Conservation (phyloP, 2,888 invertebrate genomes). For the Cephus spinipes region DNA sequence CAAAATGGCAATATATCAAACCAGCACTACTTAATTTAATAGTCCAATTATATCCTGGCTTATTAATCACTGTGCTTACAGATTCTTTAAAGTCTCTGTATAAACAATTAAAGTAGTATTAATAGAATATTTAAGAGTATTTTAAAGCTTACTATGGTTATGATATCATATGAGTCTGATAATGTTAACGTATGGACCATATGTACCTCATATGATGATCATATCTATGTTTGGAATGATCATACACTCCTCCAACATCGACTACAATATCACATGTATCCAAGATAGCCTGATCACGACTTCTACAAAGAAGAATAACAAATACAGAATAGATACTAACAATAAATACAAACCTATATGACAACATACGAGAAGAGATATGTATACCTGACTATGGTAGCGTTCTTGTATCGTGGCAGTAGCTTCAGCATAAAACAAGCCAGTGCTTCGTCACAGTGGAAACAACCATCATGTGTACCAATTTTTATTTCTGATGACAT, state of each 20-base stretch:
- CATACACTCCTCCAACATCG: constrained; percentile 91
- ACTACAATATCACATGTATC: constrained; percentile 92
- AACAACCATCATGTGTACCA: constrained; percentile 84
- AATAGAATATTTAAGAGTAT: neutral
- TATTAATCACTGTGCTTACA: constrained; percentile 52
- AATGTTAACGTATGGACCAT: neutral
- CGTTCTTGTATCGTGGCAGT: constrained; percentile 83
- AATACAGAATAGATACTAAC: neutral
- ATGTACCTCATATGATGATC: constrained; percentile 91
- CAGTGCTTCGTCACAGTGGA: constrained; percentile 95
- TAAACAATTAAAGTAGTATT: neutral
- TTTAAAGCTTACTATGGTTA: neutral
- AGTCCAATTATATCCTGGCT: constrained; percentile 55
- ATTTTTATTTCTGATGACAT: constrained; percentile 66
- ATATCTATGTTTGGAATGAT: constrained; percentile 80
- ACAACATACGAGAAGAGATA: neutral
- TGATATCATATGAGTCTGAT: neutral
- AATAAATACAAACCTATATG: neutral
- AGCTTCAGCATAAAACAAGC: constrained; percentile 91
- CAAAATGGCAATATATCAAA: constrained; percentile 90
- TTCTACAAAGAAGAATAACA: constrained; percentile 60
- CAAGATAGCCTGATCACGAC: constrained; percentile 72
- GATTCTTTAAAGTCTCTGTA: constrained; percentile 53
- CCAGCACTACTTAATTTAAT: constrained; percentile 95
- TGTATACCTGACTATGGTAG: constrained; percentile 76